These are phyloP conservation scores for Dasypolia templi DNA, from an alignment of 2,888 invertebrate species.

Conservation along the genomic window DNA sequence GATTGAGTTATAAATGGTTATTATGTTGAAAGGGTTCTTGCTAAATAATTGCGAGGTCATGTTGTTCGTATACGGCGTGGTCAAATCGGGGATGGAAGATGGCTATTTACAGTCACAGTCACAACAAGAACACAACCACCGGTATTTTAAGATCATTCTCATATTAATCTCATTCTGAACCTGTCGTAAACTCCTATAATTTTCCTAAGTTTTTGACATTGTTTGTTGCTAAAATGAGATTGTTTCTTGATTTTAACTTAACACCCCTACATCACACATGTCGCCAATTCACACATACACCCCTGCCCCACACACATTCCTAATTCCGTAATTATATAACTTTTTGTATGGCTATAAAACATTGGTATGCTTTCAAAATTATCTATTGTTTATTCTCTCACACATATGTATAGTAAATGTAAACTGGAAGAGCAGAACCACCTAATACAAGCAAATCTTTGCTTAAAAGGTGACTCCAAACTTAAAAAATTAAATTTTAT, in stretches of 20 bases:
- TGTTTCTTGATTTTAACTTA: background rate
- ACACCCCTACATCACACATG: too few relatives aligned
- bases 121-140: background rate
- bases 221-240: background rate
- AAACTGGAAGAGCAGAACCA: too few relatives aligned
- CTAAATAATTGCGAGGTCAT: background rate
- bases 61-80: background rate
- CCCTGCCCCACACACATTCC: too few relatives aligned
- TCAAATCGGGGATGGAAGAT: background rate
- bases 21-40: conserved; percentile 33
- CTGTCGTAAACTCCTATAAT: background rate
- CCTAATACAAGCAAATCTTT: too few relatives aligned
- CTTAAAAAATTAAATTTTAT: too few relatives aligned
- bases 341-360: too few relatives aligned
- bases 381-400: too few relatives aligned
- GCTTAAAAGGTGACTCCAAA: too few relatives aligned
- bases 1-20: conserved; percentile 61
- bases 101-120: background rate
- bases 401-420: too few relatives aligned
- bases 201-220: background rate
- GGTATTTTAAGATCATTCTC: background rate
- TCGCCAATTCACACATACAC: too few relatives aligned
- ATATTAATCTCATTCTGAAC: background rate
- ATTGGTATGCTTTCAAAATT: too few relatives aligned
- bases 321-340: too few relatives aligned